Base-by-base conservation (phyloP, 2,797 vertebrate genomes). In the Aphelocoma californica region DNA sequence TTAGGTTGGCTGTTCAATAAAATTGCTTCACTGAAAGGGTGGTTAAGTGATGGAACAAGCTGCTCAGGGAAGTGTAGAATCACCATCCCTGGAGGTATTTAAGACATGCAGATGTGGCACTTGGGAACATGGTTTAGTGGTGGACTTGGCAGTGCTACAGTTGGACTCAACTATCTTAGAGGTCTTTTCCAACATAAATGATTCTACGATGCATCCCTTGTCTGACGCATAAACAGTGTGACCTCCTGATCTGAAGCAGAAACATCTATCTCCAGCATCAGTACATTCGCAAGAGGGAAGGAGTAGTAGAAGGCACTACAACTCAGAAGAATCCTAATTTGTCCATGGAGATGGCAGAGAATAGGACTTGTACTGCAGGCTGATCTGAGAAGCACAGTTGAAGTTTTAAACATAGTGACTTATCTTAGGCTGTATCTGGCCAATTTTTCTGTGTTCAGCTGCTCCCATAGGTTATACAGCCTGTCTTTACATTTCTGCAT, bases 371-470 rank as follows among this genome's bases (percentile, higher is more conserved):
- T 86, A 69, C 50, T 86, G 80, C 0, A 2, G 65, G 45, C n/a
- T 81, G 44, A 88, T 85, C 28, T 70, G 65, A 77, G 91, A 84
- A 88, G 53, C 54, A 72, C 34, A 75, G 47, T 1, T 87, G 32
- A 91, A 65, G 29, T 81, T 88, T 75, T 90, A 89, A 93, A 73
- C n/a, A 28, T 5, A 90, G 50, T 71, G 69, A 74, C 70, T 95
- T 93, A 73, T 83, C 85, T 60, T 66, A 75, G 40, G 29, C 54
- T 88, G 9, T 61, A n/a, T 36, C 64, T 64, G 86, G 75, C 78
- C 45, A 60, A 86, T 66, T 93, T 53, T 61, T 92, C 79, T 82
- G 44, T 56, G 79, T 92, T 94, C 84, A 92, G 64, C 60, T 92
- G 78, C 73, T 91, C 53, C 79, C 61, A 64, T 48, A 94, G 86